A percentile compares a stretch with the other conserved stretches of the same genome.
phyloP scores from a whole-genome alignment of 2,888 invertebrate species.

The Lepidochitona cinerea region DNA sequence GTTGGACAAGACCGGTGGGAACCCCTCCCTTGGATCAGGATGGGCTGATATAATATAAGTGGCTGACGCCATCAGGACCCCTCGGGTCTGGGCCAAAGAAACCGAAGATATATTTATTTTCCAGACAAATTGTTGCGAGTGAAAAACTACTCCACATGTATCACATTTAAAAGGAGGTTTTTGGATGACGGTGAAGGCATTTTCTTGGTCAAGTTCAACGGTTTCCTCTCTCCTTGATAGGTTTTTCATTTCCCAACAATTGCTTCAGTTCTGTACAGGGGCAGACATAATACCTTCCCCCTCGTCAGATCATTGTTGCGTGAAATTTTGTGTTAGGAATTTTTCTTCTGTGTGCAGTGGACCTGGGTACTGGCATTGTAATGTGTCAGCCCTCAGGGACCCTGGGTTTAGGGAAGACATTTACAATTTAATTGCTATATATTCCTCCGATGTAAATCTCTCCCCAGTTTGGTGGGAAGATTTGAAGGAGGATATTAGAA shows the following conservation, averaged over 20 bases:
- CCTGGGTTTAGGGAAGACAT: not conserved
- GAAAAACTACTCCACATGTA: no score
- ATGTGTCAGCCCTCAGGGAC: not conserved
- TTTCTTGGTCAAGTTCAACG: not conserved
- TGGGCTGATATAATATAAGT: not conserved
- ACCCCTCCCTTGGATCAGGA: not conserved
- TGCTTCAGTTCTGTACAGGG: no score
- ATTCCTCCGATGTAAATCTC: not conserved
- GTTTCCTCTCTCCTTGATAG: not conserved
- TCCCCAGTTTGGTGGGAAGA: not conserved
- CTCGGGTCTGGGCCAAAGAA: no score
- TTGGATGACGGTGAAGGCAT: not conserved
- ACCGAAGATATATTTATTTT: no score
- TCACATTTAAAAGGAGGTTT: not conserved
- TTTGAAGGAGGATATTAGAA: not conserved
- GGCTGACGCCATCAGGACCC: not conserved
- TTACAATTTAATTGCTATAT: not conserved
- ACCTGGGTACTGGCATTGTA: conserved; percentile 1
- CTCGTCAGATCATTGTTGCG: not conserved
- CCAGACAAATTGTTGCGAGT: no score
- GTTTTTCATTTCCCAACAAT: no score
- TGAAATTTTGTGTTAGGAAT: not conserved
- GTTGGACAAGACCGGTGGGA: no score
- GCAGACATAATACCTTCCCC: not conserved
- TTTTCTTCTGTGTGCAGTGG: not conserved